phyloP scores from a whole-genome alignment of 2,113 vertebrate species.

The Xiphophorus maculatus region DNA sequence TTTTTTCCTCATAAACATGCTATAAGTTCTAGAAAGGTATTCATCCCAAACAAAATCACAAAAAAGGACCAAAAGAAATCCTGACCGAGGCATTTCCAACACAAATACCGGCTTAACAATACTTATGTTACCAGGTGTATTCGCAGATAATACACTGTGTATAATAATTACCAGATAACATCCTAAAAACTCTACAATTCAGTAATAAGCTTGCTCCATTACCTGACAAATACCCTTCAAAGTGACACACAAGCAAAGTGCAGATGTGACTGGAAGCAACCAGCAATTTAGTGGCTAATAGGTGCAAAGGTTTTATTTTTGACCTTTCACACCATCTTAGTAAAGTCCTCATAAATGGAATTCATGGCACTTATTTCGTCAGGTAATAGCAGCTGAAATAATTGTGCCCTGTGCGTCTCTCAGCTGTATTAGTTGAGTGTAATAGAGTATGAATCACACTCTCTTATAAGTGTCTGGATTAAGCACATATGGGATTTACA shows the following conservation, averaged over 20 bases:
- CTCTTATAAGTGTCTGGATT: slow-evolving; percentile 77
- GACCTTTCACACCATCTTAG: slow-evolving; percentile 58
- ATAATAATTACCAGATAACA: slow-evolving; percentile 20
- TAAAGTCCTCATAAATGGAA: slow-evolving; percentile 68
- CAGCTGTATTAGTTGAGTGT: slow-evolving; percentile 70
- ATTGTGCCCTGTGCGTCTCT: slow-evolving; percentile 56
- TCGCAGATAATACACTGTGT: background rate
- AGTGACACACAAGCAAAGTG: background rate
- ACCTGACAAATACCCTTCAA: slow-evolving; percentile 15
- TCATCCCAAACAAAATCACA: no score
- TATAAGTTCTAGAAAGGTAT: background rate
- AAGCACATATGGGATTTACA: slow-evolving; percentile 77
- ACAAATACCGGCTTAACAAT: no score
- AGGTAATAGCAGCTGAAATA: slow-evolving; percentile 57
- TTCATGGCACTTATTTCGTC: slow-evolving; percentile 68
- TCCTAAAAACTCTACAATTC: background rate
- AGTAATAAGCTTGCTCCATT: slow-evolving; percentile 17
- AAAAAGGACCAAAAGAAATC: background rate
- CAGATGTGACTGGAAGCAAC: slow-evolving; percentile 23
- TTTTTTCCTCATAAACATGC: background rate
- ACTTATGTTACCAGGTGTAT: no score
- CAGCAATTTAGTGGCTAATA: slow-evolving; percentile 67
- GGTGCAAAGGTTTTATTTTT: slow-evolving; percentile 57
- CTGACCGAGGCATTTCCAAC: background rate
- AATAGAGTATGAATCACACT: slow-evolving; percentile 79